These are phyloP conservation scores for Malthinus seriepunctatus DNA, from an alignment of 2,888 invertebrate species.

Conservation along the genomic window DNA sequence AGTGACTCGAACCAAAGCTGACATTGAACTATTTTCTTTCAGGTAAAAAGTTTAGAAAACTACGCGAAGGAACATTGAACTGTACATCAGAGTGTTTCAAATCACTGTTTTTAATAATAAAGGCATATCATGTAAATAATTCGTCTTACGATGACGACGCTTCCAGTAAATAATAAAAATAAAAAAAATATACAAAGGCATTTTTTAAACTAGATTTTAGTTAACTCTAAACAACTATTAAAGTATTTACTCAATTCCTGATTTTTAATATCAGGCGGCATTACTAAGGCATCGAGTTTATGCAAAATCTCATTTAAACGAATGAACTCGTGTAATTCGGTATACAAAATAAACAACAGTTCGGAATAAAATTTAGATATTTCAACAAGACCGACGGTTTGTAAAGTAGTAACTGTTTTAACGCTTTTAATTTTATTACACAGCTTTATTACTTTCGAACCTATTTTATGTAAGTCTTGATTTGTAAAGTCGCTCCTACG, in stretches of 20 bases:
- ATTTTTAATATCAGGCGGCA: constrained; percentile 1
- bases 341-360: neutral
- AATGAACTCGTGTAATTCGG: neutral
- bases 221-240: neutral
- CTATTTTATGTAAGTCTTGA: neutral
- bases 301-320: neutral
- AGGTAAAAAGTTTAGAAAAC: constrained; percentile 56
- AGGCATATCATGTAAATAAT: constrained; percentile 50
- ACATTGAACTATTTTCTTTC: no score
- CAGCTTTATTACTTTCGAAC: neutral
- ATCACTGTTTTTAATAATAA: constrained; percentile 57
- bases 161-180: no score
- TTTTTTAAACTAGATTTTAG: neutral
- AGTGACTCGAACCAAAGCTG: no score
- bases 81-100: constrained; percentile 60
- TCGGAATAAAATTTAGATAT: constrained; percentile 3
- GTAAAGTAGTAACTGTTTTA: neutral
- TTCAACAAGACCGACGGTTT: neutral
- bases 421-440: neutral
- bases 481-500: neutral
- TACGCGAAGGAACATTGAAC: constrained; percentile 62
- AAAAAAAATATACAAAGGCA: no score
- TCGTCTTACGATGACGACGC: neutral
- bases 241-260: neutral
- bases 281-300: constrained; percentile 1